These are phyloP conservation scores for Oenanthe oenanthe DNA, from an alignment of 2,113 vertebrate genomes.

Conservation along the genomic window DNA sequence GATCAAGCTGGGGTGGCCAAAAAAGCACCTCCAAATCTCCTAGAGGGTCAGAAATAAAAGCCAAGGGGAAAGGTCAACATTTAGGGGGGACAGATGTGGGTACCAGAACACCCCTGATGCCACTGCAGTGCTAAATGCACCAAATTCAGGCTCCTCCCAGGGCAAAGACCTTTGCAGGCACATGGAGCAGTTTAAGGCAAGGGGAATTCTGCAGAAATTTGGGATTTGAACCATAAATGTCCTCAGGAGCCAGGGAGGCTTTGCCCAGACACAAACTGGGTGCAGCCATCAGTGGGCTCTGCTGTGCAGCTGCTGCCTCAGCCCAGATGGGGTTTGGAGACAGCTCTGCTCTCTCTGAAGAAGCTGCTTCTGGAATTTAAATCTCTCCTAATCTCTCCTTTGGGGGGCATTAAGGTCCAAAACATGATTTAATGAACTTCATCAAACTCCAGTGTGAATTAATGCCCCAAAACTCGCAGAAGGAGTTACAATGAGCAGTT, in stretches of 20 bases:
- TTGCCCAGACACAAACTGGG: not conserved
- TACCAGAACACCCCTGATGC: not conserved
- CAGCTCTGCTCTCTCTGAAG: not conserved
- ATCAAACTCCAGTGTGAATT: rapidly evolving
- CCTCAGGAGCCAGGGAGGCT: not conserved
- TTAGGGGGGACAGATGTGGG: not conserved
- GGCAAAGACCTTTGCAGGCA: not conserved
- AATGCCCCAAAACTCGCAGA: not conserved
- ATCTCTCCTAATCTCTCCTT: not conserved
- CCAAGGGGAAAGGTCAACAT: not conserved
- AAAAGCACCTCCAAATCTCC: not conserved
- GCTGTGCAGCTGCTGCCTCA: rapidly evolving
- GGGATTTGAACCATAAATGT: not conserved
- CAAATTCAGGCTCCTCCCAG: rapidly evolving
- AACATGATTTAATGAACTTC: not conserved
- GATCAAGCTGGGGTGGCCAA: not conserved
- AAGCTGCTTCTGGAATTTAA: not conserved
- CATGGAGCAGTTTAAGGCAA: not conserved
- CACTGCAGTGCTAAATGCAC: rapidly evolving
- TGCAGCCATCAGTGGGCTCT: not conserved
- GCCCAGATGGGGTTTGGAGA: not conserved
- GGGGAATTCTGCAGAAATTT: not conserved
- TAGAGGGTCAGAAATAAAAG: not conserved
- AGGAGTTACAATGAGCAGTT: not conserved
- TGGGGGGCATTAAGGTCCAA: not conserved